phyloP scores from a whole-genome alignment of 2,797 vertebrate species.

The Rhinatrema bivittatum region DNA sequence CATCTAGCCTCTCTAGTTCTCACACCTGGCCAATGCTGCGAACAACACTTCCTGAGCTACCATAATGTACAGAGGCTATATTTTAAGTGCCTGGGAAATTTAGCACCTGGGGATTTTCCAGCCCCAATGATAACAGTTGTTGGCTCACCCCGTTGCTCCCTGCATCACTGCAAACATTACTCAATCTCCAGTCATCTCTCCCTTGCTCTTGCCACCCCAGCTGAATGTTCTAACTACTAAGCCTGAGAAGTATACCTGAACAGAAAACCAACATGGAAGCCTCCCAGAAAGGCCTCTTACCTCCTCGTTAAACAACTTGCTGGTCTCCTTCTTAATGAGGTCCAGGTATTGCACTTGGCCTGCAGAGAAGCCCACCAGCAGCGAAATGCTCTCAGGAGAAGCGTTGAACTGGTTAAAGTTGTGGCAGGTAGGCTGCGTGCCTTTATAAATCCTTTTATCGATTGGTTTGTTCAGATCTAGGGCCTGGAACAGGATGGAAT shows the following conservation, averaged over 20 bases:
- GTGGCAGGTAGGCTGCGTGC: conserved; percentile 84
- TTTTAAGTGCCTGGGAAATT: too few species aligned
- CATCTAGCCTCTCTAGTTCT: too few species aligned
- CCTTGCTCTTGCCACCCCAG: background rate
- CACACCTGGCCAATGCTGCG: too few species aligned
- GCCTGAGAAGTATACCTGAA: background rate
- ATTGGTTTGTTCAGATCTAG: conserved; percentile 86
- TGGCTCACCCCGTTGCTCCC: too few species aligned
- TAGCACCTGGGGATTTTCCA: too few species aligned
- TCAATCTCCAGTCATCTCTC: too few species aligned
- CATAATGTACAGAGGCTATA: too few species aligned
- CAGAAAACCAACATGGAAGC: too few species aligned
- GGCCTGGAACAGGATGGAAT: conserved; percentile 64
- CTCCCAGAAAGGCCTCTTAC: conserved; percentile 42
- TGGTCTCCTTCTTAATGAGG: conserved; percentile 85
- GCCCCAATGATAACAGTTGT: too few species aligned
- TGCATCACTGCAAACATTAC: too few species aligned
- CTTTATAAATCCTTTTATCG: conserved; percentile 87
- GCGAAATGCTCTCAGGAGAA: conserved; percentile 74
- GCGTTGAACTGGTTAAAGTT: conserved; percentile 88
- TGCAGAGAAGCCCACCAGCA: conserved; percentile 82
- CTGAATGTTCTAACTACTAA: background rate
- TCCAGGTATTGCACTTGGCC: conserved; percentile 85
- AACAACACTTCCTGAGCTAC: too few species aligned
- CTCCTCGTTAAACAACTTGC: conserved; percentile 90